Evolutionary conservation across 1,140 invertebrate genomes (phyloP).

Genomic region (Anadara kagoshimensis): DNA sequence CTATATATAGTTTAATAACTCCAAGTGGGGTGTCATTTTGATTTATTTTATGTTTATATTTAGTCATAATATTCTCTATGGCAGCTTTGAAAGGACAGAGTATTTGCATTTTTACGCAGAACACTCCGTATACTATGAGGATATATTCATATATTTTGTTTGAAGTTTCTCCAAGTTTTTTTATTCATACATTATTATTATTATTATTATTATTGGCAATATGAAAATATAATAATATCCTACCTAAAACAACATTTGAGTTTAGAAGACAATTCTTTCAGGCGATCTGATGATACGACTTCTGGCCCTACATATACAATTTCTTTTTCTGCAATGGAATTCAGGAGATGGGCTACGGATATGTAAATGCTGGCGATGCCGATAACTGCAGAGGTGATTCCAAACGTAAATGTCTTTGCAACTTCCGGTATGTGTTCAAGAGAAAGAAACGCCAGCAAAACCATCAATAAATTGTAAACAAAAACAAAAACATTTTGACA

Average conservation of each 20-base stretch:
- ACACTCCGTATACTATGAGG: no score
- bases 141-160: no score
- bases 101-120: no score
- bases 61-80: no score
- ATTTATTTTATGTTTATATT: no score
- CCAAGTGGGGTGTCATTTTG: no score
- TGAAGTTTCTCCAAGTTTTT: no score
- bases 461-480: conserved; percentile 53
- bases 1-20: no score
- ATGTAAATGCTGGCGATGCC: conserved; percentile 48
- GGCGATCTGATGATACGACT: conserved; percentile 40
- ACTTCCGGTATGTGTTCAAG: conserved; percentile 53
- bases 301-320: conserved; percentile 56
- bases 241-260: neutral
- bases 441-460: conserved; percentile 47
- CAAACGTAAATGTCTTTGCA: conserved; percentile 56
- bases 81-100: no score
- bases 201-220: no score
- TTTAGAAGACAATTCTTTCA: conserved; percentile 29
- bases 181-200: neutral
- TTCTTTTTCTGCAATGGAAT: conserved; percentile 61
- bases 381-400: conserved; percentile 43
- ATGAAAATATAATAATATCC: no score
- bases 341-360: conserved; percentile 50
- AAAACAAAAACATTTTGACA: conserved; percentile 50